Percentiles rank a stretch among this genome's conserved stretches.
These are phyloP conservation scores for Eustalomyia histrio DNA, from an alignment of 2,888 invertebrate species.

Conservation along the genomic window DNA sequence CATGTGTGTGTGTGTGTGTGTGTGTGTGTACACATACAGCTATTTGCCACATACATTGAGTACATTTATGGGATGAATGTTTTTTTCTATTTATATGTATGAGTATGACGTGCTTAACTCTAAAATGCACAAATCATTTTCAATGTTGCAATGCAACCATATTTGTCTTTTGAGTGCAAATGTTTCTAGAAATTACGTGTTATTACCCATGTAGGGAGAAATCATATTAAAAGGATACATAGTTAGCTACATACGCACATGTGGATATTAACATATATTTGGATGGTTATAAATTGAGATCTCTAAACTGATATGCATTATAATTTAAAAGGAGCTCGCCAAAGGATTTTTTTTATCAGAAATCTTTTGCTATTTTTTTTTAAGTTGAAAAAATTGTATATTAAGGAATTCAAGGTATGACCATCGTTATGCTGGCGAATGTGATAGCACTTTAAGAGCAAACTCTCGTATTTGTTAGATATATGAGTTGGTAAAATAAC, in stretches of 20 bases:
- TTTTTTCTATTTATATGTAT: constrained; percentile 49
- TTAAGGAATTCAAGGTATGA: too few species aligned
- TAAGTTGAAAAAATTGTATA: too few species aligned
- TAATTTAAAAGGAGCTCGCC: too few species aligned
- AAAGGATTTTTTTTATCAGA: too few species aligned
- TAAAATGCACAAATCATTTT: constrained; percentile 76
- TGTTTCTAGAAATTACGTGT: constrained; percentile 50
- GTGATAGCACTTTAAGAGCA: neutral
- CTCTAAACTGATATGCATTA: too few species aligned
- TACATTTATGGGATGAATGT: constrained; percentile 12
- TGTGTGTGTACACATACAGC: too few species aligned
- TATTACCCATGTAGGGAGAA: constrained; percentile 27
- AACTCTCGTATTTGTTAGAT: constrained; percentile 16
- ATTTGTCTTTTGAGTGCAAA: constrained; percentile 37
- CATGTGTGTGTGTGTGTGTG: too few species aligned
- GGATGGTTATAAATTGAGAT: too few species aligned
- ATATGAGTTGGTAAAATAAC: constrained; percentile 50
- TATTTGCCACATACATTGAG: constrained; percentile 35
- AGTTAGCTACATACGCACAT: constrained; percentile 9
- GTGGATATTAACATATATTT: neutral
- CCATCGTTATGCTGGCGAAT: neutral
- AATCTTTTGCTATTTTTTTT: too few species aligned
- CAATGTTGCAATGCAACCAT: constrained; percentile 71
- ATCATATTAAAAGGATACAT: constrained; percentile 23
- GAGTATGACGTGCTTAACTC: constrained; percentile 63